Conservation (phyloP, 2,113 vertebrate genomes). For the Raphicerus campestris region DNA sequence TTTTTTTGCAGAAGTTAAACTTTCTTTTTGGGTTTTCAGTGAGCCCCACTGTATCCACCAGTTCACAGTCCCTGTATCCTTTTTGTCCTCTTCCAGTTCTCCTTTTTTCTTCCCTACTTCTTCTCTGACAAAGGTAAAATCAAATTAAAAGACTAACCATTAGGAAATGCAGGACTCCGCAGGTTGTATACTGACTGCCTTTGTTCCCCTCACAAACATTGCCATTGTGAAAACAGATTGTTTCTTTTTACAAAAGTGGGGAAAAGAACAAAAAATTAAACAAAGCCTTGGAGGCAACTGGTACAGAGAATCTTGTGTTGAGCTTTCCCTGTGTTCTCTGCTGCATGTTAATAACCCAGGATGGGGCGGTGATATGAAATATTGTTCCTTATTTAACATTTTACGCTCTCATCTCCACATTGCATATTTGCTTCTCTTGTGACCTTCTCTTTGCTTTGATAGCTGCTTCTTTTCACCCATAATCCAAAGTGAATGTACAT, state of each 20-base stretch:
- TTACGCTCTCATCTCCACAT: background rate
- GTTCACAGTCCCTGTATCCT: background rate
- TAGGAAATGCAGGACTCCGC: background rate
- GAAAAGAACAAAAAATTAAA: background rate
- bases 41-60: background rate
- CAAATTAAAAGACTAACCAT: background rate
- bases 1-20: background rate
- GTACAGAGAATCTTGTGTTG: background rate
- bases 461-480: constrained; percentile 2
- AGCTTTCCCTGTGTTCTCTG: background rate
- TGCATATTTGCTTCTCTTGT: constrained; percentile 33
- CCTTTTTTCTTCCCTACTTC: background rate
- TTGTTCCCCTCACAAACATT: constrained; percentile 27
- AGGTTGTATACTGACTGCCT: background rate
- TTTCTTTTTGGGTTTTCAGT: background rate
- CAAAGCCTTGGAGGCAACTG: background rate
- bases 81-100: background rate
- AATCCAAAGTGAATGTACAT: constrained; percentile 29
- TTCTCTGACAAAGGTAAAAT: constrained; percentile 20
- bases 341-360: background rate
- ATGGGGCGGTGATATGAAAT: constrained; percentile 9
- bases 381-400: constrained; percentile 36
- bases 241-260: background rate
- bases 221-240: constrained; percentile 8
- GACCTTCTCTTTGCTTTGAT: constrained; percentile 59